A percentile compares a stretch with the other conserved stretches of the same genome.
phyloP scores from a whole-genome alignment of 2,888 invertebrate genomes.

The Candidula unifasciata region DNA sequence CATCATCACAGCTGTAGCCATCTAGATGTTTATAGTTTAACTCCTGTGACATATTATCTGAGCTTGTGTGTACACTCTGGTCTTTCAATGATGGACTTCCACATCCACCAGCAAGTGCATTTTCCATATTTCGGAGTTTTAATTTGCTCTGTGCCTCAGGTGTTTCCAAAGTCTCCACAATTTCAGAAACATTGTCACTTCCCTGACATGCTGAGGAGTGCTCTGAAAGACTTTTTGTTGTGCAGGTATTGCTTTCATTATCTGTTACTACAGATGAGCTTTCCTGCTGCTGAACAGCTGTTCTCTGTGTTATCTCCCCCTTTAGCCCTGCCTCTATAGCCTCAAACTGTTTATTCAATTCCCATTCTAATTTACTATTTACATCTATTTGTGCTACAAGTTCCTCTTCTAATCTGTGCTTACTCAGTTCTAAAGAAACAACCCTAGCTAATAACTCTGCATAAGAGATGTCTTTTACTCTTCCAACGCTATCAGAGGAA shows the following conservation, averaged over 20 bases:
- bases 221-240: neutral
- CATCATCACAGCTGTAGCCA: neutral
- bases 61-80: neutral
- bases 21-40: neutral
- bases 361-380: constrained; percentile 1
- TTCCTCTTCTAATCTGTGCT: constrained; percentile 39
- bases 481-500: neutral
- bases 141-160: neutral
- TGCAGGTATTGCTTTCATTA: neutral
- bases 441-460: constrained; percentile 34
- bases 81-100: neutral
- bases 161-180: neutral
- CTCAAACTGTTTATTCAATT: constrained; percentile 4
- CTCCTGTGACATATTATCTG: neutral
- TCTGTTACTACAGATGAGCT: neutral
- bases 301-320: neutral
- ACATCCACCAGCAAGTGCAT: neutral
- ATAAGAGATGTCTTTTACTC: neutral
- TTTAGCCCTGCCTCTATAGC: neutral
- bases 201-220: neutral
- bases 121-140: neutral
- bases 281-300: neutral
- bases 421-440: constrained; percentile 37
- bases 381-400: constrained; percentile 24
- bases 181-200: neutral